These are phyloP conservation scores for Hapalemur alaotrensis DNA, from an alignment of 2,797 vertebrate species.

Conservation along the genomic window DNA sequence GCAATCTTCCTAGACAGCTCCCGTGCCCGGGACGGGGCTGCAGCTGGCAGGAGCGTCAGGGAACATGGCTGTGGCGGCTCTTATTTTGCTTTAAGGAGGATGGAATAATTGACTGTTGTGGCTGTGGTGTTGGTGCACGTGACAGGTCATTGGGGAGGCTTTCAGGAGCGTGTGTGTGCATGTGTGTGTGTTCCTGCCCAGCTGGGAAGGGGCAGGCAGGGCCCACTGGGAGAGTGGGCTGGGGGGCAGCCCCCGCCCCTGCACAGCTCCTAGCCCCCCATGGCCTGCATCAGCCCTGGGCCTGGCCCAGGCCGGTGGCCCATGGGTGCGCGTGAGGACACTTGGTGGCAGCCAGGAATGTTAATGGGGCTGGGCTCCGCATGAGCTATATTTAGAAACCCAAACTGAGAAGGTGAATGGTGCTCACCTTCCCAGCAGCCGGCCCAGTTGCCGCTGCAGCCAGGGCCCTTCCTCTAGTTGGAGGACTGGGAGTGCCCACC, in stretches of 20 bases:
- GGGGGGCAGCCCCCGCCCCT: background rate
- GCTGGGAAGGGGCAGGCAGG: background rate
- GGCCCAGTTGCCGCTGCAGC: background rate
- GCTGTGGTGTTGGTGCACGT: background rate
- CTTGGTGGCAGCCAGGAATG: constrained; percentile 71
- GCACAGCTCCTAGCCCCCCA: fast-evolving
- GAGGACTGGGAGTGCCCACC: background rate
- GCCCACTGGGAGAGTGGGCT: background rate
- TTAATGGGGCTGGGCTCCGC: constrained; percentile 68
- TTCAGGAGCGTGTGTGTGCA: background rate
- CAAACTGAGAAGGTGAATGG: constrained; percentile 78
- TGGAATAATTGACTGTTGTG: constrained; percentile 72
- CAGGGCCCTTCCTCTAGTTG: background rate
- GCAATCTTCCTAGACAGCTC: background rate
- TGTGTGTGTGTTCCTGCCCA: background rate
- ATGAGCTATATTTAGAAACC: constrained; percentile 80
- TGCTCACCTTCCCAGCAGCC: constrained; percentile 73
- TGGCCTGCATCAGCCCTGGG: fast-evolving
- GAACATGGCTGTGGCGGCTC: constrained; percentile 3
- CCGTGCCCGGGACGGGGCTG: background rate
- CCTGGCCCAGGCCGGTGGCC: background rate
- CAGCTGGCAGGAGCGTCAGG: background rate
- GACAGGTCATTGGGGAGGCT: constrained; percentile 62
- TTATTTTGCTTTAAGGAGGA: constrained; percentile 61
- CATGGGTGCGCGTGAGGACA: constrained; percentile 40